Evolutionary conservation across 2,113 vertebrate species (phyloP), one percentile per base, ranked within the genome.

Genomic region (Tenrec ecaudatus): DNA sequence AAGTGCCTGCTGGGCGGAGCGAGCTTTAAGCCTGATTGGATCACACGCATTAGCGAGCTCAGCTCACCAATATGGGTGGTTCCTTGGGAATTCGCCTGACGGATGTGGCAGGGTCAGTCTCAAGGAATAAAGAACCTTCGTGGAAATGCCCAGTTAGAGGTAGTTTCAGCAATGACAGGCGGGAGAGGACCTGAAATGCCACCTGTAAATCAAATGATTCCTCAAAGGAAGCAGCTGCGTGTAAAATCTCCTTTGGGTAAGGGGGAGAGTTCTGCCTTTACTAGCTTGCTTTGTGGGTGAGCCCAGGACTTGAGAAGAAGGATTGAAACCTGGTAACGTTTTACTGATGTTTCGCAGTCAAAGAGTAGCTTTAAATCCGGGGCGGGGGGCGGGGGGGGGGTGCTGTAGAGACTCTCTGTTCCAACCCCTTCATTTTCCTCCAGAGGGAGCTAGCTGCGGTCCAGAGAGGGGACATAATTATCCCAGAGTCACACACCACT

Each of bases 201-300:
- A 62, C 60, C n/a, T 27, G 0, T 96, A 97, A 96, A 96, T 97
- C 92, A 96, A 87, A 84, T 20, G 25, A 71, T 77, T 95, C 91
- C 71, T 93, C 82, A 91, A 92, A 80, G 2, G 83, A 94, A 77
- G 88, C 83, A 87, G 79, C 25, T 93, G 82, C 88, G 95, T 94
- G 86, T 53, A 8, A 79, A 87, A 83, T 76, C 40, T 73, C 36
- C 23, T 83, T 92, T 95, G 87, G 69, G 71, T 80, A 82, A 60
- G 31, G 29, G 57, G 57, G 95, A 71, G 23, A 23, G 6, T 93
- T 95, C 90, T 90, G 53, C 11, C 22, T 91, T 78, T 84, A 86
- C 77, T 78, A 20, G 20, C 33, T 40, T 90, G 4, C 85, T 69
- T 88, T 38, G 17, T 47, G 47, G 88, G 76, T 87, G n/a, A 71